phyloP scores from a whole-genome alignment of 2,113 vertebrate genomes.

The Panthera leo region DNA sequence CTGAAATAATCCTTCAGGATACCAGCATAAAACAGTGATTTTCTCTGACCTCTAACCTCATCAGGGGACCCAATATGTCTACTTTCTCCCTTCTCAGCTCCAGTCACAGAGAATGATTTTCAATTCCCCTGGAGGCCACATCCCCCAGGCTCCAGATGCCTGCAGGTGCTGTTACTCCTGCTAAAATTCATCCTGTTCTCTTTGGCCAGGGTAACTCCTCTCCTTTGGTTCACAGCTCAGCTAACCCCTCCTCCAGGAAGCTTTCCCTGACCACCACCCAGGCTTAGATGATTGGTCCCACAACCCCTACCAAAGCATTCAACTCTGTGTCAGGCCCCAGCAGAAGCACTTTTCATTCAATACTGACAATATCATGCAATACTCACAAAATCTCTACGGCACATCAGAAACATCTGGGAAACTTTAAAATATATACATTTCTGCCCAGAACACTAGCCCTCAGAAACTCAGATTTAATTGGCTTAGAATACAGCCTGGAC shows the following conservation, averaged over 20 bases:
- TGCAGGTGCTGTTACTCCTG: background rate
- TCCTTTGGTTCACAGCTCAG: background rate
- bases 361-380: background rate
- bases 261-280: background rate
- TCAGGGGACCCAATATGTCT: background rate
- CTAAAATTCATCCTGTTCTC: background rate
- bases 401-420: background rate
- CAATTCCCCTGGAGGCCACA: background rate
- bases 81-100: background rate
- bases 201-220: background rate
- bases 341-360: background rate
- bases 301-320: background rate
- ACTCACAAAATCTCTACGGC: background rate
- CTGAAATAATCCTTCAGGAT: background rate
- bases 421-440: background rate
- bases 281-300: background rate
- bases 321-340: background rate
- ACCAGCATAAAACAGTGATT: background rate
- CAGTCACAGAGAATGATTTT: background rate
- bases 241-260: constrained; percentile 14
- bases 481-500: constrained; percentile 12
- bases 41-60: background rate
- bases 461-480: constrained; percentile 43
- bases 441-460: background rate
- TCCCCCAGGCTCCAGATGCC: background rate